Evolutionary conservation across 1,140 invertebrate genomes (phyloP).

Genomic region (Drosophila bocki): DNA sequence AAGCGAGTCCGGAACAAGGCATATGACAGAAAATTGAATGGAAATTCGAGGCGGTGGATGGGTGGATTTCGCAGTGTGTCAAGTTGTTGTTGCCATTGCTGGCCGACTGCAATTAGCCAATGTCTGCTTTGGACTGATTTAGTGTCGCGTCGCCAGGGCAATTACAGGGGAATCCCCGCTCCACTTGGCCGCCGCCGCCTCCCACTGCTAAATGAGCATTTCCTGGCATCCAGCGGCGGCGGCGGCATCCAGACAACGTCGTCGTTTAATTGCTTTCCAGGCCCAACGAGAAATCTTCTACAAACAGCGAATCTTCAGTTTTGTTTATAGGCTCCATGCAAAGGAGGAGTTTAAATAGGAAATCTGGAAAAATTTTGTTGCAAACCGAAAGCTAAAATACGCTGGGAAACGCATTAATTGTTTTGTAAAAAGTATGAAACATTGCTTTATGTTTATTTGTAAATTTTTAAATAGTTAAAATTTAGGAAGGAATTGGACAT

Average conservation of each 20-base stretch:
- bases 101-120: conserved; percentile 62
- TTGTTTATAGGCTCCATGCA: conserved; percentile 60
- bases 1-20: conserved; percentile 51
- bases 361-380: conserved; percentile 2
- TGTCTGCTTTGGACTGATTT: conserved; percentile 80
- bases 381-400: conserved; percentile 9
- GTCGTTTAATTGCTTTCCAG: conserved; percentile 83
- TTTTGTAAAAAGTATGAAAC: background rate
- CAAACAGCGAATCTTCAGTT: conserved; percentile 61
- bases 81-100: conserved; percentile 64
- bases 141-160: conserved; percentile 73
- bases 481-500: too few species aligned
- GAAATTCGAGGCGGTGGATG: conserved; percentile 53
- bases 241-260: conserved; percentile 67
- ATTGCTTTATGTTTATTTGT: background rate
- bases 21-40: conserved; percentile 38
- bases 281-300: conserved; percentile 76
- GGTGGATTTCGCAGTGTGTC: conserved; percentile 68
- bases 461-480: background rate
- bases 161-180: conserved; percentile 66
- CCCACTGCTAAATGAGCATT: conserved; percentile 82
- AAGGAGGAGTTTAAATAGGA: conserved; percentile 34
- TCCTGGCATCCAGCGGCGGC: conserved; percentile 83
- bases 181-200: conserved; percentile 18
- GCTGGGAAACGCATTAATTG: background rate